These are phyloP conservation scores for Crepidodera aurea DNA, from an alignment of 2,888 invertebrate species.

Conservation along the genomic window DNA sequence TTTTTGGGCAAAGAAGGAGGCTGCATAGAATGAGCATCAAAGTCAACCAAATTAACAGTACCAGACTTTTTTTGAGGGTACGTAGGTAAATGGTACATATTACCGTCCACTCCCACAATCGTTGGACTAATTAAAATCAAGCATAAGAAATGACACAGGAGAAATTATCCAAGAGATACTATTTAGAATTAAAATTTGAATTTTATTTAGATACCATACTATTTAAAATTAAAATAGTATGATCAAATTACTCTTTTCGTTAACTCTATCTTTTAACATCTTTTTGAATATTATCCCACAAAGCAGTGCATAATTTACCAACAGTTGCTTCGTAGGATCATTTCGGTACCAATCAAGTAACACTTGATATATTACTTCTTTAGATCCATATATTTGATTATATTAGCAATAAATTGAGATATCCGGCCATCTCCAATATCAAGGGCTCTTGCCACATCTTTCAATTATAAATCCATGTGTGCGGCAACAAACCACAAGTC, in stretches of 20 bases:
- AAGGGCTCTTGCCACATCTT: slow-evolving; percentile 65
- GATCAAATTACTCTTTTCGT: slow-evolving; percentile 21
- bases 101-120: too few relatives aligned
- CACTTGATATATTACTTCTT: slow-evolving; percentile 75
- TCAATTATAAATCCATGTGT: slow-evolving; percentile 70
- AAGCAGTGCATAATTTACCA: slow-evolving; percentile 65
- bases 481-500: slow-evolving; percentile 67
- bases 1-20: too few relatives aligned
- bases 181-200: too few relatives aligned
- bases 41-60: too few relatives aligned
- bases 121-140: too few relatives aligned
- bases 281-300: slow-evolving; percentile 65
- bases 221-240: neutral
- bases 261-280: slow-evolving; percentile 50
- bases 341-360: slow-evolving; percentile 75
- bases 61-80: too few relatives aligned
- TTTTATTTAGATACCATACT: too few relatives aligned
- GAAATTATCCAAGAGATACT: too few relatives aligned
- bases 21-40: too few relatives aligned
- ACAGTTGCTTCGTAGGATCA: slow-evolving; percentile 68
- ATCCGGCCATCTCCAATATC: slow-evolving; percentile 64
- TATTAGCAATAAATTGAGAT: slow-evolving; percentile 66
- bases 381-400: slow-evolving; percentile 64
- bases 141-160: too few relatives aligned
- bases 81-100: too few relatives aligned